These are phyloP conservation scores for Odontophorus gujanensis DNA, from an alignment of 2,113 vertebrate species.

Conservation along the genomic window DNA sequence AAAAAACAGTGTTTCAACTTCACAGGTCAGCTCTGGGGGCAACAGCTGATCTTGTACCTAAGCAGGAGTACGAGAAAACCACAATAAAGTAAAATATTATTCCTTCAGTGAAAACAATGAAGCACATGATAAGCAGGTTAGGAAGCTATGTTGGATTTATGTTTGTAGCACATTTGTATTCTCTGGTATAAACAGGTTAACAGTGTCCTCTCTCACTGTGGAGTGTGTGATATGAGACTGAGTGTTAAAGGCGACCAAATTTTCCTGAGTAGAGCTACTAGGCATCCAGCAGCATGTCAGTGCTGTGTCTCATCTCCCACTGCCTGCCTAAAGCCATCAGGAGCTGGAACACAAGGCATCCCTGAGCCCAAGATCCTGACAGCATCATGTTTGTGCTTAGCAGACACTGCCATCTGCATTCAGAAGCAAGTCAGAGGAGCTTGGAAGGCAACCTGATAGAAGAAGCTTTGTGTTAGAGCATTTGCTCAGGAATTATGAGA, in stretches of 20 bases:
- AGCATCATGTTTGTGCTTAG: neutral
- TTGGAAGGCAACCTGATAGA: neutral
- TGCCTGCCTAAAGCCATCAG: neutral
- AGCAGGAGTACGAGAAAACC: neutral
- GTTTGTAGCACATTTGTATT: neutral
- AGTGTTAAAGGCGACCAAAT: neutral
- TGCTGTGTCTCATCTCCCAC: neutral
- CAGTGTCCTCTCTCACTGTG: neutral
- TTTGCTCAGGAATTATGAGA: neutral
- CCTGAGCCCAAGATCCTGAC: neutral
- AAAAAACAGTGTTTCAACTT: neutral
- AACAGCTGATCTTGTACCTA: neutral
- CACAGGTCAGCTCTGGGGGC: neutral
- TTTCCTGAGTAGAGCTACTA: neutral
- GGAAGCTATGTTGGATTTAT: neutral
- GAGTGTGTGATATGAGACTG: neutral
- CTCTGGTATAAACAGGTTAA: neutral
- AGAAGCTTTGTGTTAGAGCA: neutral
- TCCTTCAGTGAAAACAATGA: neutral
- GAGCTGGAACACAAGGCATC: neutral
- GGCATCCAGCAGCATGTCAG: neutral
- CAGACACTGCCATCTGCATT: conserved; percentile 66
- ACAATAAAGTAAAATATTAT: neutral
- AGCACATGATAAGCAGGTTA: neutral
- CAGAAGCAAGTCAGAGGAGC: conserved; percentile 47